phyloP scores from a whole-genome alignment of 2,888 invertebrate genomes.

The Eilema griseolum region DNA sequence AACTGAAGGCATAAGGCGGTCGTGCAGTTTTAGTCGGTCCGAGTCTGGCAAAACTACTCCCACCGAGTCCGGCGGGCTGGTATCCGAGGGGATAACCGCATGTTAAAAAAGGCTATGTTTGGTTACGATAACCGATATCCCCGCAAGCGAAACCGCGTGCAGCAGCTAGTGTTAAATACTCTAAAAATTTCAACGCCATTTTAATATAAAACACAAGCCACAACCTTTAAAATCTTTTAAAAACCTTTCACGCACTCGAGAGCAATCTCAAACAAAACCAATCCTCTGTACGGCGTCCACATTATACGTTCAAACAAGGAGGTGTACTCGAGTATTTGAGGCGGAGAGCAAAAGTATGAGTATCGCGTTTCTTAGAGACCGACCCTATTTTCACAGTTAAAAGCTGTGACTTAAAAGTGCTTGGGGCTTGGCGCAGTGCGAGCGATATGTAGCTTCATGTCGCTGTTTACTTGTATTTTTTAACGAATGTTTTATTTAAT shows the following conservation, averaged over 20 bases:
- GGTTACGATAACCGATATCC: too few relatives aligned
- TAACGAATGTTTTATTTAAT: too few relatives aligned
- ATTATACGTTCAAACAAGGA: conserved; percentile 48
- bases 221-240: conserved; percentile 20
- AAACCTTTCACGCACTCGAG: conserved; percentile 24
- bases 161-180: too few relatives aligned
- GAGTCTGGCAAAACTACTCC: too few relatives aligned
- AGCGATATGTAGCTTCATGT: conserved; percentile 38
- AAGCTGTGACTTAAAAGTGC: conserved; percentile 67
- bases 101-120: too few relatives aligned
- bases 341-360: conserved; percentile 39
- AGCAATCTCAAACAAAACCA: conserved; percentile 16
- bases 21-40: too few relatives aligned
- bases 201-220: background rate
- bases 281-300: conserved; percentile 16
- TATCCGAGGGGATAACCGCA: too few relatives aligned
- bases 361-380: conserved; percentile 67
- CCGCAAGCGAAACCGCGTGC: too few relatives aligned
- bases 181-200: background rate
- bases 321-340: conserved; percentile 27
- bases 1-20: too few relatives aligned
- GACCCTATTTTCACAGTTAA: conserved; percentile 81
- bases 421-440: conserved; percentile 34
- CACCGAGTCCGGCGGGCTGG: too few relatives aligned
- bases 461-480: too few relatives aligned